Percentiles rank a stretch among this genome's conserved stretches.
Conservation (phyloP, 2,888 invertebrate species). For the Hemicrepidius hirtus region DNA sequence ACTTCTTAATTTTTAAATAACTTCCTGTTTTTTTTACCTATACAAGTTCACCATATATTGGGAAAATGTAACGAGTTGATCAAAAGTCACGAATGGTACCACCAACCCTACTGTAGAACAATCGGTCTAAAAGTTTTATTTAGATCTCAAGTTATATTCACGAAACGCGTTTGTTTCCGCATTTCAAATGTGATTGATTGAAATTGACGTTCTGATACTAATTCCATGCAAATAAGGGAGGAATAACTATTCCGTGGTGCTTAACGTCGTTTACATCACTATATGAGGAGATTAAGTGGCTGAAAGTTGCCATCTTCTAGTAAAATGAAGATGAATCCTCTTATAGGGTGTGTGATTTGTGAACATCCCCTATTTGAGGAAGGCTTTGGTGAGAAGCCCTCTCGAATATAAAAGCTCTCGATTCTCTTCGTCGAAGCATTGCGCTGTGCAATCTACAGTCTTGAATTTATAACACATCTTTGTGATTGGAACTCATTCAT, state of each 20-base stretch:
- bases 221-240: constrained; percentile 11
- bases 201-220: constrained; percentile 6
- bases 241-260: neutral
- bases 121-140: constrained; percentile 1
- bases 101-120: neutral
- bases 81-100: constrained; percentile 12
- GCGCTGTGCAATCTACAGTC: constrained; percentile 25
- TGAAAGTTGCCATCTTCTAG: constrained; percentile 26
- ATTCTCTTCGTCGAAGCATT: constrained; percentile 23
- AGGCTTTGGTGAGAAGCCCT: constrained; percentile 23
- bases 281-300: constrained; percentile 24
- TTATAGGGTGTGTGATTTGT: constrained; percentile 36
- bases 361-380: constrained; percentile 33
- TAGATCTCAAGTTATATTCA: constrained; percentile 2
- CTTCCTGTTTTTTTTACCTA: neutral
- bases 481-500: constrained; percentile 28
- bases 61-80: too few species aligned
- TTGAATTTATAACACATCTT: constrained; percentile 36
- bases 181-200: constrained; percentile 16
- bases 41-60: neutral
- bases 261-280: constrained; percentile 13
- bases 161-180: constrained; percentile 13
- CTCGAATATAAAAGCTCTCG: constrained; percentile 33
- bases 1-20: neutral
- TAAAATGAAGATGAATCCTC: constrained; percentile 43